Percentiles rank a stretch among this genome's conserved stretches.
phyloP scores from a whole-genome alignment of 2,113 vertebrate species.

The Zootoca vivipara region DNA sequence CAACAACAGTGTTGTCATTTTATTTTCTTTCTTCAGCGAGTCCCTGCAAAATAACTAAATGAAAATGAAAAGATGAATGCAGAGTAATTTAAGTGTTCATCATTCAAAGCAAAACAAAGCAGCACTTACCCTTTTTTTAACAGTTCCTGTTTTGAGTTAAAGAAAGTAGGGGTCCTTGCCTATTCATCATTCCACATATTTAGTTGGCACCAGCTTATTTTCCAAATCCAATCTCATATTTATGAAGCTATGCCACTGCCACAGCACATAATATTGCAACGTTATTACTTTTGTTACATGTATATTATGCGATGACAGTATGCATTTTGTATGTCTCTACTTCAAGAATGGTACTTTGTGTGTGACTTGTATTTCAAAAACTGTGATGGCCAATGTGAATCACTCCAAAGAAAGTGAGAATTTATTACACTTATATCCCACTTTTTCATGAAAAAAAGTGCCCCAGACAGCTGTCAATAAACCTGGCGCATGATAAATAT shows the following conservation, averaged over 20 bases:
- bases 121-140: neutral
- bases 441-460: neutral
- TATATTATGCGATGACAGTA: neutral
- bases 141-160: neutral
- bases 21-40: neutral
- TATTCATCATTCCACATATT: slow-evolving; percentile 5
- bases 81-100: neutral
- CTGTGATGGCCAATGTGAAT: neutral
- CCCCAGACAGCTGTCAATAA: neutral
- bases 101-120: neutral
- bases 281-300: slow-evolving; percentile 25
- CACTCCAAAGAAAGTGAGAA: neutral
- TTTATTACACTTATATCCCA: neutral
- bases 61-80: neutral
- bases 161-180: neutral
- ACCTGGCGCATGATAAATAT: neutral
- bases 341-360: neutral
- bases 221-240: slow-evolving; percentile 19
- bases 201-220: slow-evolving; percentile 46
- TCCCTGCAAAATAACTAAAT: no score
- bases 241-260: slow-evolving; percentile 48
- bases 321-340: slow-evolving; percentile 17
- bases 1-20: neutral
- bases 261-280: slow-evolving; percentile 44
- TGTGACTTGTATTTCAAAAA: slow-evolving; percentile 11